These are phyloP conservation scores for Empidonax traillii DNA, from an alignment of 2,113 vertebrate species.

Conservation along the genomic window DNA sequence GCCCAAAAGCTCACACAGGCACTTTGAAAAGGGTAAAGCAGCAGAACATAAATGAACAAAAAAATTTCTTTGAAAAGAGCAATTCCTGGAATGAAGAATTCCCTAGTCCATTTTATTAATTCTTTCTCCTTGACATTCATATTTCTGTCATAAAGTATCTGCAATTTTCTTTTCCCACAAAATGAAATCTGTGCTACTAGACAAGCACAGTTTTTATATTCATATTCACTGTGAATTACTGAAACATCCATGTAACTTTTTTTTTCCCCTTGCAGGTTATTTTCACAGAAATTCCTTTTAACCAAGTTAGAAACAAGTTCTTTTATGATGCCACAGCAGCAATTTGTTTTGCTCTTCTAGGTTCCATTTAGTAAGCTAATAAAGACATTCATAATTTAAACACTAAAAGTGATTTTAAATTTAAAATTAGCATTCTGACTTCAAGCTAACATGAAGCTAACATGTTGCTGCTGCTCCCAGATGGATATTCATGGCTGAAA, in stretches of 20 bases:
- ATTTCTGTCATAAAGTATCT: constrained; percentile 13
- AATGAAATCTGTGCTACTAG: not conserved
- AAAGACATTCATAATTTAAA: not conserved
- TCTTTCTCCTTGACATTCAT: not conserved
- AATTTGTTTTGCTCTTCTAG: not conserved
- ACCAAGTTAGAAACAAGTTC: not conserved
- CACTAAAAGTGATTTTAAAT: not conserved
- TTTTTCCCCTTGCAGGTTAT: not conserved
- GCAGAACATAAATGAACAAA: not conserved
- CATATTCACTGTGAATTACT: not conserved
- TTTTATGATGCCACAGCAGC: not conserved
- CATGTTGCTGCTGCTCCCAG: not conserved
- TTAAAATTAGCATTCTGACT: not conserved
- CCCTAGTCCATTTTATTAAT: not conserved
- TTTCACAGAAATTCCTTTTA: not conserved
- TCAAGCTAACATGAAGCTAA: not conserved
- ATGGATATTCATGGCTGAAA: not conserved
- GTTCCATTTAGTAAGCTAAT: not conserved
- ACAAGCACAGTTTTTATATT: not conserved
- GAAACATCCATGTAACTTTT: not conserved
- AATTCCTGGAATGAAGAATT: not conserved
- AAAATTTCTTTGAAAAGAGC: not conserved
- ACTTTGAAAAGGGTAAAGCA: not conserved
- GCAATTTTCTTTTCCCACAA: not conserved
- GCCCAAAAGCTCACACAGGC: not conserved